A percentile compares a stretch with the other conserved stretches of the same genome.
Evolutionary conservation across 2,797 vertebrate genomes (phyloP).

Genomic region (Peromyscus nudipes): DNA sequence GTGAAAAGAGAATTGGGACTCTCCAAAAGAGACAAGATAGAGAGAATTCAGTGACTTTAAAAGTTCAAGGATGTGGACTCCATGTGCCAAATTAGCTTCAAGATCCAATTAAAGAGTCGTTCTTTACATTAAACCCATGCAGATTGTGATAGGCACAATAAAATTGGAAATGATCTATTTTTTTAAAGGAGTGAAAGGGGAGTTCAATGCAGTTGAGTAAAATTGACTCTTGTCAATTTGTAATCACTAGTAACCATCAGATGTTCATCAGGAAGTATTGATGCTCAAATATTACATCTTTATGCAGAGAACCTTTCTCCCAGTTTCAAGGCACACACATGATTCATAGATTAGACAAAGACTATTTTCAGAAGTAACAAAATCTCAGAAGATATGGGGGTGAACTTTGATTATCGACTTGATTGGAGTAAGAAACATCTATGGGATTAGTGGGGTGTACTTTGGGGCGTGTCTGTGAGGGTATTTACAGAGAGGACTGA

Average conservation of each 20-base stretch:
- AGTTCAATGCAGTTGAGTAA: not conserved
- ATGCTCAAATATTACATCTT: conserved; percentile 18
- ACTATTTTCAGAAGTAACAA: not conserved
- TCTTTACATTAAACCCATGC: not conserved
- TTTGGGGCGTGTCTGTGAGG: not conserved
- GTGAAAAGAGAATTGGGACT: not conserved
- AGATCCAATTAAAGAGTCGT: not conserved
- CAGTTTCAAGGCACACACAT: conserved; percentile 3
- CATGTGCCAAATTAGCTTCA: not conserved
- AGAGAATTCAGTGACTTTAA: not conserved
- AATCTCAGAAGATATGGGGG: not conserved
- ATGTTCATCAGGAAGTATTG: conserved; percentile 45
- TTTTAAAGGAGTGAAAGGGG: not conserved
- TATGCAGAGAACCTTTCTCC: not conserved
- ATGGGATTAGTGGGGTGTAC: not conserved
- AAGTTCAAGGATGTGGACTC: not conserved
- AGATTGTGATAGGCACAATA: not conserved
- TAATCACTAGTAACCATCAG: not conserved
- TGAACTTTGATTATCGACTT: not conserved
- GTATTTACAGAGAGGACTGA: not conserved
- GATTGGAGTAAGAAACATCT: not conserved
- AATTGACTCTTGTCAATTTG: not conserved
- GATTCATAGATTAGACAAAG: conserved; percentile 18
- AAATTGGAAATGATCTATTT: conserved; percentile 4
- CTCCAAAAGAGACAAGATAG: not conserved